A percentile compares a stretch with the other conserved stretches of the same genome.
phyloP scores from a whole-genome alignment of 2,113 vertebrate genomes.

The Melanotaenia duboulayi region DNA sequence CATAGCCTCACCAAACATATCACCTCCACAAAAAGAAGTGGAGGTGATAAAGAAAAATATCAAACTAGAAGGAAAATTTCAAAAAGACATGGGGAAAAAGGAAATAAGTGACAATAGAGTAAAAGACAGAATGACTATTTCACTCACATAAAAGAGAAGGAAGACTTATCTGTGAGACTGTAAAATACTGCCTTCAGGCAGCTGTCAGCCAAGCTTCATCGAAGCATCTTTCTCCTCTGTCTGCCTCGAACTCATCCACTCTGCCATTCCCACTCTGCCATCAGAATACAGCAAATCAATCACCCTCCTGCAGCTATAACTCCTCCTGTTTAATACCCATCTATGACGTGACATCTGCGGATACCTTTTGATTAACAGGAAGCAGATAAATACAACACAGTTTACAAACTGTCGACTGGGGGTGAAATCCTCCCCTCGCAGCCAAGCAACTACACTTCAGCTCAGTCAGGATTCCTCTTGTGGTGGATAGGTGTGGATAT shows the following conservation, averaged over 20 bases:
- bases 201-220: slow-evolving; percentile 64
- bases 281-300: slow-evolving; percentile 64
- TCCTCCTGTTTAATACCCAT: slow-evolving; percentile 53
- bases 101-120: neutral
- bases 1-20: slow-evolving; percentile 8
- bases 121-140: slow-evolving; percentile 26
- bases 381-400: slow-evolving; percentile 45
- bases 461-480: neutral
- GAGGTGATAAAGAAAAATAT: slow-evolving; percentile 16
- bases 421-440: slow-evolving; percentile 15
- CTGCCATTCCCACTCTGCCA: slow-evolving; percentile 35
- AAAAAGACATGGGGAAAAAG: neutral
- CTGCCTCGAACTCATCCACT: slow-evolving; percentile 38
- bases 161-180: slow-evolving; percentile 42
- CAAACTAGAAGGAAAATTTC: neutral
- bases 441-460: neutral
- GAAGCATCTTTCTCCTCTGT: slow-evolving; percentile 47
- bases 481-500: slow-evolving; percentile 21
- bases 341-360: slow-evolving; percentile 42
- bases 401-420: slow-evolving; percentile 43
- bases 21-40: neutral
- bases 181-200: slow-evolving; percentile 66
- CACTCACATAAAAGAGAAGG: slow-evolving; percentile 18
- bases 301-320: slow-evolving; percentile 52
- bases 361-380: slow-evolving; percentile 61